Evolutionary conservation across 2,113 vertebrate species (phyloP).

Genomic region (Odocoileus virginianus): DNA sequence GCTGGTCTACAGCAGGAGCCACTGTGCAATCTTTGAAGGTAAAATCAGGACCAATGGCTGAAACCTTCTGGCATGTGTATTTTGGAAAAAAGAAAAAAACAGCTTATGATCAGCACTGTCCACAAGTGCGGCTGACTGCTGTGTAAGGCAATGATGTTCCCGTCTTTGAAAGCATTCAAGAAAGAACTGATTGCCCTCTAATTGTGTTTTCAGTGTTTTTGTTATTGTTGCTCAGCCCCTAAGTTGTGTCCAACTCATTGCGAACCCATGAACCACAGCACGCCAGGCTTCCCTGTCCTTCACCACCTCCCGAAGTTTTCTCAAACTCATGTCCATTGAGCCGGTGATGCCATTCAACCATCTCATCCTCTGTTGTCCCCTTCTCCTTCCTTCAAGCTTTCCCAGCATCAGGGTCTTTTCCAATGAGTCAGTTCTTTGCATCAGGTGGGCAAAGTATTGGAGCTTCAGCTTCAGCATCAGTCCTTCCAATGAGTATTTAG

Average conservation of each 20-base stretch:
- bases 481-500: background rate
- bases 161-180: background rate
- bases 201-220: background rate
- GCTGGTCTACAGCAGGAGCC: background rate
- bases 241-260: background rate
- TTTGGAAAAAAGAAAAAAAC: background rate
- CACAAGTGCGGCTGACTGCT: background rate
- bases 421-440: background rate
- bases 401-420: background rate
- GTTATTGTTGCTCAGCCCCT: background rate
- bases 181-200: background rate
- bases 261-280: background rate
- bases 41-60: background rate
- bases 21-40: background rate
- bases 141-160: background rate
- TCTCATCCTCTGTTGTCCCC: background rate
- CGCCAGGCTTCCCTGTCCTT: background rate
- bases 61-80: background rate
- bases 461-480: background rate
- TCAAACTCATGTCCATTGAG: background rate
- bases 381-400: background rate
- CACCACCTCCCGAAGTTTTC: background rate
- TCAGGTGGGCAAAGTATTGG: background rate
- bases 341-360: background rate
- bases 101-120: rapidly evolving